Evolutionary conservation across 2,797 vertebrate species (phyloP).

Genomic region (Philypnodon macrostomus): DNA sequence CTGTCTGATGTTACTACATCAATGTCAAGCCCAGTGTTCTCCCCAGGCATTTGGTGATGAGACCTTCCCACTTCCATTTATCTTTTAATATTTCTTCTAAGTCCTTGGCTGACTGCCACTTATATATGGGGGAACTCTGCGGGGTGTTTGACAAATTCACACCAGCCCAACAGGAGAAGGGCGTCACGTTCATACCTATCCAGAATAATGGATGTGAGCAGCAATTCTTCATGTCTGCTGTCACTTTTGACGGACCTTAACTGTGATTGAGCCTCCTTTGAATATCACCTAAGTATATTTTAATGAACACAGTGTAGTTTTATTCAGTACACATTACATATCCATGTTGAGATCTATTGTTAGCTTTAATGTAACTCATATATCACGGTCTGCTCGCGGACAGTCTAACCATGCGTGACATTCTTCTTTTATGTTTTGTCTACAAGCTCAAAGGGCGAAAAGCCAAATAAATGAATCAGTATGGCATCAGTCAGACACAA

Average conservation of each 20-base stretch:
- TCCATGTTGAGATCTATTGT: background rate
- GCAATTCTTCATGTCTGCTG: background rate
- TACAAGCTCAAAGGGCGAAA: conserved; percentile 12
- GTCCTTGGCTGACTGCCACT: conserved; percentile 44
- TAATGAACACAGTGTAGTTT: conserved; percentile 1
- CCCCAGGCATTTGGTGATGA: conserved; percentile 37
- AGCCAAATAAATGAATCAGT: conserved; percentile 19
- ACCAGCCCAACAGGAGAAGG: conserved; percentile 13
- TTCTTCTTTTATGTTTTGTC: conserved; percentile 11
- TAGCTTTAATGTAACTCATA: background rate
- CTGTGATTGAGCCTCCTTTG: background rate
- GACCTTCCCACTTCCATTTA: conserved; percentile 56
- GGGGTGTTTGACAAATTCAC: conserved; percentile 49
- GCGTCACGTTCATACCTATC: background rate
- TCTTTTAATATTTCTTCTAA: conserved; percentile 63
- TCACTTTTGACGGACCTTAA: background rate
- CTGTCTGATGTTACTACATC: conserved; percentile 60
- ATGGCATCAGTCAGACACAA: conserved; percentile 3
- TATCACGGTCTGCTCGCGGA: background rate
- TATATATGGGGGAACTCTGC: conserved; percentile 32
- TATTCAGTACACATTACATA: no score
- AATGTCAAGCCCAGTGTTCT: conserved; percentile 41
- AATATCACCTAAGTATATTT: background rate
- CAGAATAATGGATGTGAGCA: conserved; percentile 5
- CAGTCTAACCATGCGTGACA: background rate